Conservation (phyloP, 2,113 vertebrate genomes). For the Corynorhinus townsendii region DNA sequence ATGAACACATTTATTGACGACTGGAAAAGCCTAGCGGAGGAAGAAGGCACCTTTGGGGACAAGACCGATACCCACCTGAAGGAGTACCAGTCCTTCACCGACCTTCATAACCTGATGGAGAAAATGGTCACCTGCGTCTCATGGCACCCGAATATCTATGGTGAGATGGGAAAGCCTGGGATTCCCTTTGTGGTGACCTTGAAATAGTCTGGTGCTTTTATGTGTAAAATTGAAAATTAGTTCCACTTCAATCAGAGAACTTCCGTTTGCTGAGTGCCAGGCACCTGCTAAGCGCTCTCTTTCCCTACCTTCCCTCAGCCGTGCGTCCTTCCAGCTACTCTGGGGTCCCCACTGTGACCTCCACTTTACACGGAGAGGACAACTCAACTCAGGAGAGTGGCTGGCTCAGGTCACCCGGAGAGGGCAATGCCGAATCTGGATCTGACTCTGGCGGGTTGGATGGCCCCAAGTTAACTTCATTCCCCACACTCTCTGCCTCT, state of each 20-base stretch:
- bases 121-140: slow-evolving; percentile 86
- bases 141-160: slow-evolving; percentile 92
- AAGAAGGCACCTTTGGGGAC: slow-evolving; percentile 77
- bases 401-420: background rate
- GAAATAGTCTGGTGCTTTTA: background rate
- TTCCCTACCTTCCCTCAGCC: background rate
- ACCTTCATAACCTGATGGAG: slow-evolving; percentile 81
- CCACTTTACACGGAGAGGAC: background rate
- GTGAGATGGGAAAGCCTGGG: slow-evolving; percentile 75
- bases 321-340: background rate
- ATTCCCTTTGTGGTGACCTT: background rate
- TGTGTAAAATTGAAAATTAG: background rate
- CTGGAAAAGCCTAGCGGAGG: slow-evolving; percentile 83
- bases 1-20: slow-evolving; percentile 88
- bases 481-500: background rate
- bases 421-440: background rate
- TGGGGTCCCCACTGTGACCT: background rate
- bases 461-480: background rate
- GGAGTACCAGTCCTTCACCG: slow-evolving; percentile 86
- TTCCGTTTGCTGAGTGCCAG: background rate
- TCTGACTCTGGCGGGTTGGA: background rate
- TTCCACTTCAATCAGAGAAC: background rate
- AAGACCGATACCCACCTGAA: slow-evolving; percentile 82
- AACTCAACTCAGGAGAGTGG: background rate
- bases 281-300: background rate